Evolutionary conservation across 1,140 invertebrate species (phyloP), one percentile per base, ranked within the genome.

Genomic region (Chrysopa pallens): DNA sequence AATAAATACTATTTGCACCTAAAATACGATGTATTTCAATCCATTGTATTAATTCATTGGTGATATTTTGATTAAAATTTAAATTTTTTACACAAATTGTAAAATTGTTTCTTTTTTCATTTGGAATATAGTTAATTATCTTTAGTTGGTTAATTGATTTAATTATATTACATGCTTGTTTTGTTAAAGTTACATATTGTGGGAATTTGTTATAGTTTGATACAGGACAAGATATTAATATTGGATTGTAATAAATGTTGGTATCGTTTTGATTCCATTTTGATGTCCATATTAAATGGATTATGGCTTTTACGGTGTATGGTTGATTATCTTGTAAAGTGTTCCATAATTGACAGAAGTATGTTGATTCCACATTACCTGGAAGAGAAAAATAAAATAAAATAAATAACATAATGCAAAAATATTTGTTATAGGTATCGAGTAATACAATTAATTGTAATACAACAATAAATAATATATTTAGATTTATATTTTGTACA

Each of bases 61-160:
- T 71, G 40, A 78, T 70, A 49, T 81, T 74, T 40, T 71, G 63
- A 29, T 62, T 49, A 52, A 80, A 82, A 44, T 72, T 67, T 52
- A 83, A 55, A 39, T 78, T 76, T 58, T 83, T 83, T 1, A 81
- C 72, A 52, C 79, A 83, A 28, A 83, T 57, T 4, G 73, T 78
- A 50, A 82, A 78, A 6, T 58, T 60, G 48, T 59, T 52, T 39
- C 51, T 48, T 42, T 56, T 42, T 29, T 29, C 28, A 27, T n/a
- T 28, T 7, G 36, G 33, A 29, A 38, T 28, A 15, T 49, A 14
- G 15, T 42, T 28, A 29, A 8, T 8, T 7, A 37, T 15, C 23
- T 39, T 42, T 17, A 43, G 43, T 7, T 36, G 42, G 36, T 36
- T 37, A n/a, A 43, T 36, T n/a, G 46, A 40, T 38, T 44, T 17